Conservation (phyloP, 37 sponge, comb jelly and placozoan species). For the Eunapius fragilis region DNA sequence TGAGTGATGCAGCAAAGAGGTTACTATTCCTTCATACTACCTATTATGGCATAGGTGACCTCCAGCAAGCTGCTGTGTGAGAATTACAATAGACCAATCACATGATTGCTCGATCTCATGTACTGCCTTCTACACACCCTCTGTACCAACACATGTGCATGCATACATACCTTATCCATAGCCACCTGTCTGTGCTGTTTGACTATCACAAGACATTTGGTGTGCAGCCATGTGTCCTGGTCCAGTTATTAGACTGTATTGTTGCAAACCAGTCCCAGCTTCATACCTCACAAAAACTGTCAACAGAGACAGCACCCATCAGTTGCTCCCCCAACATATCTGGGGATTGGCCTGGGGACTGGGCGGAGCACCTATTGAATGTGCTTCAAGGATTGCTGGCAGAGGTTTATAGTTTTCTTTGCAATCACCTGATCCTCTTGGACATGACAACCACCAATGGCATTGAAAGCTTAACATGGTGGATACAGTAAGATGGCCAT, state of each 20-base stretch:
- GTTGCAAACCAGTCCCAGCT: neutral
- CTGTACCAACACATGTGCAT: neutral
- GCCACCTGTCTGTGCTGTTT: conserved; percentile 34
- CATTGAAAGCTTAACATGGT: neutral
- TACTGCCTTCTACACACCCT: neutral
- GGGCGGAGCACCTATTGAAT: neutral
- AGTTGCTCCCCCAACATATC: neutral
- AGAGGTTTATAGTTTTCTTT: neutral
- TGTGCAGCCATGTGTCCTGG: conserved; percentile 11
- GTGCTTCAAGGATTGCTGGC: neutral
- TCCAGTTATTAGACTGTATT: neutral
- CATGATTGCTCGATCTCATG: neutral
- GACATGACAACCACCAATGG: neutral
- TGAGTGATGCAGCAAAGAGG: conserved; percentile 8
- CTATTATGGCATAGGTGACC: conserved; percentile 26
- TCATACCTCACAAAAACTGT: neutral
- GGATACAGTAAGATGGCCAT: neutral
- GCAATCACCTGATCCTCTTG: neutral
- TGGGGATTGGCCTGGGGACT: neutral
- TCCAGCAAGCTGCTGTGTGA: conserved; percentile 42
- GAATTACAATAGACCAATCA: neutral
- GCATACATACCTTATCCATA: neutral
- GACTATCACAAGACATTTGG: conserved; percentile 55
- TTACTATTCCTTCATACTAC: conserved; percentile 40
- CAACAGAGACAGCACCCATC: neutral